These are phyloP conservation scores for Sciurus vulgaris DNA, from an alignment of 2,797 vertebrate species.

Conservation along the genomic window DNA sequence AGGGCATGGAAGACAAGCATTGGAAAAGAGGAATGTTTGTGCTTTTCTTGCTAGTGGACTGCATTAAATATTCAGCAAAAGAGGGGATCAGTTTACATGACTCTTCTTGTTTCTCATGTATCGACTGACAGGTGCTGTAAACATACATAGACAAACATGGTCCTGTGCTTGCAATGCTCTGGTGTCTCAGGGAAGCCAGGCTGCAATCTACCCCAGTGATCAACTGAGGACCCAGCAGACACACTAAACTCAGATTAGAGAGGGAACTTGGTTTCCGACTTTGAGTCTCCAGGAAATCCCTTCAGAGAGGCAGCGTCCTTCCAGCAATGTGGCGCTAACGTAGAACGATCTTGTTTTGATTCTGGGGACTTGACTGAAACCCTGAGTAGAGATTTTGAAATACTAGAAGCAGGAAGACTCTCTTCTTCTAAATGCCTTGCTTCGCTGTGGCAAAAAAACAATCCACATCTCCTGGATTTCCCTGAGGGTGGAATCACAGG, in stretches of 20 bases:
- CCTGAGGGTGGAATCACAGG: conserved; percentile 74
- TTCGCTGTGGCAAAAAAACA: conserved; percentile 37
- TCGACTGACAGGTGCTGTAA: conserved; percentile 95
- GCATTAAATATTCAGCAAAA: conserved; percentile 95
- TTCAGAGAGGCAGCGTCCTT: conserved; percentile 22
- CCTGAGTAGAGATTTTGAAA: conserved; percentile 8
- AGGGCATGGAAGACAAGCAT: conserved; percentile 90
- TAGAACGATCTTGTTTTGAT: conserved; percentile 5
- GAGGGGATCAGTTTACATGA: conserved; percentile 92
- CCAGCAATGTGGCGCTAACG: not conserved
- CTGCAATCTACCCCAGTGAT: conserved; percentile 79
- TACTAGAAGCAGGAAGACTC: not conserved
- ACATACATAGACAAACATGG: conserved; percentile 95
- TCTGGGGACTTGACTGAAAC: not conserved
- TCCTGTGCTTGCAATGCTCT: conserved; percentile 85
- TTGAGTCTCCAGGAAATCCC: conserved; percentile 54
- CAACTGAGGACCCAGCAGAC: conserved; percentile 58
- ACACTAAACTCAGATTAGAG: not conserved
- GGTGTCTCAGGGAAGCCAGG: conserved; percentile 85
- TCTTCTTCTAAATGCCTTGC: not conserved
- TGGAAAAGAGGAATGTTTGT: conserved; percentile 91
- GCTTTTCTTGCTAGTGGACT: conserved; percentile 91
- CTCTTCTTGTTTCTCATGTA: conserved; percentile 94
- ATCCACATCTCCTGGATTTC: conserved; percentile 69
- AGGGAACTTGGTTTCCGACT: conserved; percentile 11